Evolutionary conservation across 64 coral and sea anemone species (phyloP).

Genomic region (Actinia tenebrosa): DNA sequence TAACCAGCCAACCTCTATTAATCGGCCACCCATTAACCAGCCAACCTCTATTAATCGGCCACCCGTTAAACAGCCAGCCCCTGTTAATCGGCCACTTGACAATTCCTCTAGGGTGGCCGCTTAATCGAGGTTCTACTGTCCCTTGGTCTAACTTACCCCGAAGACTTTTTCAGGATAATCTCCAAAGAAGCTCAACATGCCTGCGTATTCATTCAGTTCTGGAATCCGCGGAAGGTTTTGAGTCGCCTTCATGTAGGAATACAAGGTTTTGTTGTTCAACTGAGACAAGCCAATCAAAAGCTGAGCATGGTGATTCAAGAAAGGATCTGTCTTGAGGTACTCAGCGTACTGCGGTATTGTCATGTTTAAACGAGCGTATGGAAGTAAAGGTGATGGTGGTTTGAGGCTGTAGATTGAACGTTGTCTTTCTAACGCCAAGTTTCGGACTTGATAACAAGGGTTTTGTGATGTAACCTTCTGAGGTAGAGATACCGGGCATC

Average conservation of each 20-base stretch:
- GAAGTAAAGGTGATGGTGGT: neutral
- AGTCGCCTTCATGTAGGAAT: neutral
- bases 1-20: no score
- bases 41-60: no score
- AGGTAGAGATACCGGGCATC: constrained; percentile 12
- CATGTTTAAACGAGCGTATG: neutral
- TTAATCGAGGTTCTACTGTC: neutral
- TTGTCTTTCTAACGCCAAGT: neutral
- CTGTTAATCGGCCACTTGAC: no score
- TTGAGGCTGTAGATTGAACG: neutral
- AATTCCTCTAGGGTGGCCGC: no score
- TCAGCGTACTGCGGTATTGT: neutral
- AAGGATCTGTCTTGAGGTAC: neutral
- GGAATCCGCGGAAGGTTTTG: neutral
- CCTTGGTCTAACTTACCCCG: neutral
- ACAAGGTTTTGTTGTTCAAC: neutral
- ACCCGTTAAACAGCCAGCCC: no score
- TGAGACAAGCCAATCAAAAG: neutral
- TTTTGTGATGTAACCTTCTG: neutral
- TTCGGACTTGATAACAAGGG: neutral
- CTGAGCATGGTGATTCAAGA: neutral
- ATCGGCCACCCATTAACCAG: no score
- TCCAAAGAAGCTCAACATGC: neutral
- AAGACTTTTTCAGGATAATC: neutral
- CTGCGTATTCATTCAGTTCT: neutral